Evolutionary conservation across 2,797 vertebrate species (phyloP).

Genomic region (Petrocephalus schoutedeni): DNA sequence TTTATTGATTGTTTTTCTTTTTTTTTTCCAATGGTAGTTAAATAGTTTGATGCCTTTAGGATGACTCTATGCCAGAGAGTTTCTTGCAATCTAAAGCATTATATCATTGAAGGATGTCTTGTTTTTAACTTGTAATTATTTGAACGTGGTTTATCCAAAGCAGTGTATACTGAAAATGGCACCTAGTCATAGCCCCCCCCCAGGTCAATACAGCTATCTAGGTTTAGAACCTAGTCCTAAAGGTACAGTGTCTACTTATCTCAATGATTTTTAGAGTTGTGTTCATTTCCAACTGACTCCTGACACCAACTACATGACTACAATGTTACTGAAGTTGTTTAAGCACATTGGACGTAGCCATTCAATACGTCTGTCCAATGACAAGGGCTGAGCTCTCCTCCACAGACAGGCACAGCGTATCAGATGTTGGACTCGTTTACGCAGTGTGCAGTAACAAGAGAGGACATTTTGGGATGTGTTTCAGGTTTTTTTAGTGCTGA

Average conservation of each 20-base stretch:
- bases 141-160: conserved; percentile 32
- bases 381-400: conserved; percentile 7
- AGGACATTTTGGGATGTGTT: background rate
- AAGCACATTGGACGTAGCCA: background rate
- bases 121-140: conserved; percentile 23
- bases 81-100: conserved; percentile 22
- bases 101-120: conserved; percentile 26
- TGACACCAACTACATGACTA: background rate
- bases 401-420: conserved; percentile 2
- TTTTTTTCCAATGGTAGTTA: background rate
- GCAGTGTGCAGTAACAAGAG: background rate
- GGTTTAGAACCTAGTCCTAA: background rate
- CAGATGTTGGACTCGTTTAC: background rate
- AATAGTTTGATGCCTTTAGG: background rate
- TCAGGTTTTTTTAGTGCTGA: background rate
- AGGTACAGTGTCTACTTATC: background rate
- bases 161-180: conserved; percentile 23
- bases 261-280: conserved; percentile 1
- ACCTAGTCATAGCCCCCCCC: background rate
- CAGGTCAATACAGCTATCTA: background rate
- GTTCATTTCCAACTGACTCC: background rate
- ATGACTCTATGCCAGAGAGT: background rate
- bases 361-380: background rate
- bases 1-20: conserved; percentile 15
- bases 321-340: background rate